A percentile compares a stretch with the other conserved stretches of the same genome.
Evolutionary conservation across 2,888 invertebrate species (phyloP).

Genomic region (Aspidiotus destructor): DNA sequence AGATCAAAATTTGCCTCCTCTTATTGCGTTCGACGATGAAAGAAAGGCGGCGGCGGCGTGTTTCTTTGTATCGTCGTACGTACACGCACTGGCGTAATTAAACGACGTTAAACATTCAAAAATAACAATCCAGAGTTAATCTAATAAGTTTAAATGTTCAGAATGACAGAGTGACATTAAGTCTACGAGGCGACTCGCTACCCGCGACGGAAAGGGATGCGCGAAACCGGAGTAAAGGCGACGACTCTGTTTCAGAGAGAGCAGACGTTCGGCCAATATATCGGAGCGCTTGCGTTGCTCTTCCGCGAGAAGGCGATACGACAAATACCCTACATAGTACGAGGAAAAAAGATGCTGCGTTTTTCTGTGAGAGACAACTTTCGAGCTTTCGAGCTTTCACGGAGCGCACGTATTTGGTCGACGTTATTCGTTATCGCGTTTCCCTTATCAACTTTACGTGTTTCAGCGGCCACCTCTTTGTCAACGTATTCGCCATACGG

Average conservation of each 20-base stretch:
- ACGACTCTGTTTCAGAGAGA: background rate
- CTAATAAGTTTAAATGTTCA: constrained; percentile 32
- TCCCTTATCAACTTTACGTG: constrained; percentile 28
- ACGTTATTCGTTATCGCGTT: constrained; percentile 29
- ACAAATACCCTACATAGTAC: background rate
- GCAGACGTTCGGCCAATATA: constrained; percentile 8
- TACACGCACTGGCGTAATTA: constrained; percentile 20
- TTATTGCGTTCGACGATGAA: no score
- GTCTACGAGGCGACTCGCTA: constrained; percentile 3
- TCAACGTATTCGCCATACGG: constrained; percentile 1
- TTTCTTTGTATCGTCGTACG: constrained; percentile 4
- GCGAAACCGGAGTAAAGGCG: no score
- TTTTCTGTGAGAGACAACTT: constrained; percentile 19
- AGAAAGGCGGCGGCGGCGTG: no score
- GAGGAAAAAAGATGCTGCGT: constrained; percentile 21
- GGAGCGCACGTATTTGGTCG: constrained; percentile 17
- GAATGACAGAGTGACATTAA: constrained; percentile 31
- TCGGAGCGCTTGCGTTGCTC: constrained; percentile 16
- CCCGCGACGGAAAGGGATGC: constrained; percentile 10
- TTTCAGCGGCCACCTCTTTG: constrained; percentile 10
- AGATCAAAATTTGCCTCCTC: background rate
- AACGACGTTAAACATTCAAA: constrained; percentile 30
- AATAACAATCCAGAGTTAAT: constrained; percentile 32
- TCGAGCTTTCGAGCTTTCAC: constrained; percentile 26
- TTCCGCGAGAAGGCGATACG: background rate